These are phyloP conservation scores for Acyrthosiphon pisum DNA, from an alignment of 1,140 invertebrate genomes.

Conservation along the genomic window DNA sequence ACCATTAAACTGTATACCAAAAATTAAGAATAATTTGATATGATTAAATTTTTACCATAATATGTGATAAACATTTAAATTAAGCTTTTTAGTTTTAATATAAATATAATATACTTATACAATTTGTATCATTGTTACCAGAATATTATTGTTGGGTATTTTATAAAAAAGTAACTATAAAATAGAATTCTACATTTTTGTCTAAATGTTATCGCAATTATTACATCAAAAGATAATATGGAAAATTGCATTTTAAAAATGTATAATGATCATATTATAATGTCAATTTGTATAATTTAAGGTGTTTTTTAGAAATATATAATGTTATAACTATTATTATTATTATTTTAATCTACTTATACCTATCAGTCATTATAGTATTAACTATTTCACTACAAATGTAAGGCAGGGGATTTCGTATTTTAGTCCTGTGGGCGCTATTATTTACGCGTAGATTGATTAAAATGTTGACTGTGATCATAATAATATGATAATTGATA, in stretches of 20 bases:
- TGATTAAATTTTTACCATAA: not conserved
- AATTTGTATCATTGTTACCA: not conserved
- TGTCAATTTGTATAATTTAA: conserved; percentile 3
- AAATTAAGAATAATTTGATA: not conserved
- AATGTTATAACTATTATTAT: not conserved
- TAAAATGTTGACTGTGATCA: not conserved
- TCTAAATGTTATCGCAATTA: not conserved
- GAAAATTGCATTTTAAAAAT: not conserved
- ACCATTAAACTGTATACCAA: not conserved
- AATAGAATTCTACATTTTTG: not conserved
- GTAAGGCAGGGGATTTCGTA: not conserved
- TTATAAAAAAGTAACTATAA: not conserved
- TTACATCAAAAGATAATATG: not conserved
- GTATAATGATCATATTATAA: not conserved
- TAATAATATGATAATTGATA: no score
- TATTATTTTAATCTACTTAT: not conserved
- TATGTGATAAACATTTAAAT: not conserved
- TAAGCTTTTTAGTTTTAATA: not conserved
- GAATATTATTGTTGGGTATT: not conserved
- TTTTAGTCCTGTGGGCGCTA: not conserved
- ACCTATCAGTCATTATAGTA: not conserved
- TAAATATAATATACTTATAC: not conserved
- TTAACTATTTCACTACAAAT: not conserved
- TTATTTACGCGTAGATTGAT: not conserved
- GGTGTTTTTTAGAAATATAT: not conserved